Evolutionary conservation across 2,797 vertebrate genomes (phyloP).

Genomic region (Clarias pachynema): DNA sequence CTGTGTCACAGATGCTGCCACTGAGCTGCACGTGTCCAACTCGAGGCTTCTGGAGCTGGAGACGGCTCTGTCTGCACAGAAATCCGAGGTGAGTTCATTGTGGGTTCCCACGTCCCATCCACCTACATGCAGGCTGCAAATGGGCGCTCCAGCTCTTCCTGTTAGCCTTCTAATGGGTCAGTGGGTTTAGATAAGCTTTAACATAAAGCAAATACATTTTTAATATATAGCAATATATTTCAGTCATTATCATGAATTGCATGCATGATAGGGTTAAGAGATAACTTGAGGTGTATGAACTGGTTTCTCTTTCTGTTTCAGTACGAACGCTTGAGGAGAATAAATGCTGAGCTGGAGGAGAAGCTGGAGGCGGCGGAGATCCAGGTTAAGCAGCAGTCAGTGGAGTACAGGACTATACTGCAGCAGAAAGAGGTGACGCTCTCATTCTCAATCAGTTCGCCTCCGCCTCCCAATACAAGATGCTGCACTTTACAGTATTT

Average conservation of each 20-base stretch:
- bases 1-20: conserved; percentile 74
- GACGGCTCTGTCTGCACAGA: conserved; percentile 78
- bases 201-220: neutral
- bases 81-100: conserved; percentile 82
- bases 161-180: neutral
- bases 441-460: neutral
- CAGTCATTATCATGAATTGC: neutral
- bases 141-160: neutral
- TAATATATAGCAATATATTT: neutral
- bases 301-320: conserved; percentile 61
- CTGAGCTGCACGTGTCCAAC: conserved; percentile 84
- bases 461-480: too few relatives aligned
- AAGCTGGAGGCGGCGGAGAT: conserved; percentile 92
- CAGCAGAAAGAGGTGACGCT: conserved; percentile 90
- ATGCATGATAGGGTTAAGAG: neutral
- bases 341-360: conserved; percentile 90
- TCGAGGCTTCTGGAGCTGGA: conserved; percentile 83
- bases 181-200: too few relatives aligned
- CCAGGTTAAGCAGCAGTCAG: conserved; percentile 88
- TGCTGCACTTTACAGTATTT: too few relatives aligned
- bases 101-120: too few relatives aligned
- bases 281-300: neutral
- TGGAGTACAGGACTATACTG: conserved; percentile 85
- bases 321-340: conserved; percentile 87
- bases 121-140: too few relatives aligned